Evolutionary conservation across 2,797 vertebrate genomes (phyloP), one percentile per base, ranked within the genome.

Genomic region (Manis crassicaudata): DNA sequence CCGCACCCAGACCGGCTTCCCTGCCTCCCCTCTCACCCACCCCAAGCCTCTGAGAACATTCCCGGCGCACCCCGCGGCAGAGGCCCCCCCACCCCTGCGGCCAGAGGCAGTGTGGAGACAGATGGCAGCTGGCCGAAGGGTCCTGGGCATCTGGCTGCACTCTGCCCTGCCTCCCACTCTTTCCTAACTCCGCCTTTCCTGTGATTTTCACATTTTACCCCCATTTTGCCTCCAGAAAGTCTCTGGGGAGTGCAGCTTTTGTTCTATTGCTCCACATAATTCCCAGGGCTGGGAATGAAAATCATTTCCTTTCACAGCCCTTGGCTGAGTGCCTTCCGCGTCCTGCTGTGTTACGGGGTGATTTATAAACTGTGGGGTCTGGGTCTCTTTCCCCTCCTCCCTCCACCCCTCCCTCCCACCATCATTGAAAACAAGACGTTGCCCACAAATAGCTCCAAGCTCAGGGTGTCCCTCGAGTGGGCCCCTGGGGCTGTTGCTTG

Each of bases 281-380:
- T 96, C 95, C 83, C 80, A 84, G 76, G 70, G n/a, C 86, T 58
- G 16, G 63, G 75, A 88, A 91, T 72, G 90, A 95, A 94, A 97
- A 79, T 89, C 17, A 76, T 89, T 95, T 95, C 81, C 93, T 92
- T 92, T 90, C 92, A 50, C 67, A 76, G 21, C 3, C 65, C 52
- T 88, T 95, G 93, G 96, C 93, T 18, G 17, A 72, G 27, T 56
- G 87, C 87, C 52, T 90, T 68, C 77, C 56, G 50, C 50, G 56
- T n/a, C 80, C 58, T 1, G 65, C 76, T 84, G 13, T 89, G 89
- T 60, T 68, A 32, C 16, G 27, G 27, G 73, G 40, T 83, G 92
- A 88, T 88, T 96, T 92, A 90, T 76, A 86, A 96, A 94, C 70
- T 50, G 23, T 1, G 6, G 62, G 4, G 16, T 67, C 77, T 76